A percentile compares a stretch with the other conserved stretches of the same genome.
These are phyloP conservation scores for Timema podura DNA, from an alignment of 2,888 invertebrate genomes.

Conservation along the genomic window DNA sequence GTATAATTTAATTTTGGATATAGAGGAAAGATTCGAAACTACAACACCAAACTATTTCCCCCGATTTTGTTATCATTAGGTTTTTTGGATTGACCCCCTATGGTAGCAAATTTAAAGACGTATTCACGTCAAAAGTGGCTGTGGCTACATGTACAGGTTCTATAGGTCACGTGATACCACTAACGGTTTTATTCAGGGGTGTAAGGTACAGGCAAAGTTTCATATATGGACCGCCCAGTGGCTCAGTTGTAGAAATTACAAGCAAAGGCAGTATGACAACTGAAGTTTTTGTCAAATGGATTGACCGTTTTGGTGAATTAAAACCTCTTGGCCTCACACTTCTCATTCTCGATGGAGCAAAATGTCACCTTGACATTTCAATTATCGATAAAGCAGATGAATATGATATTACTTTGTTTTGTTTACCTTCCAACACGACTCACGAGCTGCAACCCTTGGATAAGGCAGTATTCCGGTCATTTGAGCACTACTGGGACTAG, in stretches of 20 bases:
- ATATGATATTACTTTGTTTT: neutral
- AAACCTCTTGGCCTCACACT: neutral
- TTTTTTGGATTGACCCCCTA: too few species aligned
- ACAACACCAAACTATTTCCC: too few species aligned
- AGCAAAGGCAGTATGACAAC: neutral
- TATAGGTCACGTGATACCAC: neutral
- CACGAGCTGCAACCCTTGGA: neutral
- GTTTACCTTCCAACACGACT: conserved; percentile 2
- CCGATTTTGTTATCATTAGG: too few species aligned
- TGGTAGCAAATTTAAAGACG: too few species aligned
- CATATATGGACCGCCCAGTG: neutral
- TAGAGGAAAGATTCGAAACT: too few species aligned
- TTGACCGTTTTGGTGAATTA: neutral
- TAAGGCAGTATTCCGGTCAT: neutral
- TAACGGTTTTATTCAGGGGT: neutral
- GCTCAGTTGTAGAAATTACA: neutral
- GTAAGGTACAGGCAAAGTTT: neutral
- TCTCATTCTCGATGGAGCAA: neutral
- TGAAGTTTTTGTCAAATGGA: neutral
- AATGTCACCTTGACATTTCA: neutral
- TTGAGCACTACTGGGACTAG: neutral
- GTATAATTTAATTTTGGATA: too few species aligned
- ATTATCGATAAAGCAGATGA: neutral
- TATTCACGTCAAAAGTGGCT: too few species aligned
- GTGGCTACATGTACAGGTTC: neutral